These are phyloP conservation scores for Rissa tridactyla DNA, from an alignment of 2,113 vertebrate species.

Conservation along the genomic window DNA sequence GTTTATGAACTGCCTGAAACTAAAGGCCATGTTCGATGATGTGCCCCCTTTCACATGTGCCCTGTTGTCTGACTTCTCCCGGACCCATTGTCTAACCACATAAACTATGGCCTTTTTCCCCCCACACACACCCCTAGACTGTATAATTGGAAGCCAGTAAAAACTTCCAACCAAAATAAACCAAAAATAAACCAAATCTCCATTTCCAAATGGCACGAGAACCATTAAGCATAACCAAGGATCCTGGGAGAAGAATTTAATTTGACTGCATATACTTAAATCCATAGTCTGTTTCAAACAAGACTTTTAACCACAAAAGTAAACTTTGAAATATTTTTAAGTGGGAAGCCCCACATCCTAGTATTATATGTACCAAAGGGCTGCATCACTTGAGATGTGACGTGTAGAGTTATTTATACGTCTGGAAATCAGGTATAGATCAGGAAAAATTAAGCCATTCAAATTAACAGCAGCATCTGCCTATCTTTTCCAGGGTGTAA, in stretches of 20 bases:
- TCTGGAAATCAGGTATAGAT: not conserved
- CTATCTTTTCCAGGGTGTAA: not conserved
- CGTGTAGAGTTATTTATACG: not conserved
- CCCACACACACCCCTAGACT: not conserved
- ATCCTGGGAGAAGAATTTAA: not conserved
- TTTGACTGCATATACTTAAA: not conserved
- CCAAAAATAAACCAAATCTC: not conserved
- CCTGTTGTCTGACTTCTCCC: not conserved
- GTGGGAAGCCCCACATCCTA: not conserved
- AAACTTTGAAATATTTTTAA: not conserved
- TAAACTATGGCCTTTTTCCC: rapidly evolving
- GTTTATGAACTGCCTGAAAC: not conserved
- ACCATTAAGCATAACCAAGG: not conserved
- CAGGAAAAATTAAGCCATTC: not conserved
- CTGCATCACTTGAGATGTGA: not conserved
- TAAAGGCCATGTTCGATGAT: not conserved
- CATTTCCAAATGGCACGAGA: not conserved
- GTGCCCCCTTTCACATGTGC: not conserved
- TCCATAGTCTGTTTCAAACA: not conserved
- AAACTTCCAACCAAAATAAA: not conserved
- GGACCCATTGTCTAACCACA: not conserved
- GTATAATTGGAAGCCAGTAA: not conserved
- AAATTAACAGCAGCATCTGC: not conserved
- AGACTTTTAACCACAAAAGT: not conserved
- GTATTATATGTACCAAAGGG: not conserved